Conservation (phyloP, 2,888 invertebrate species). For the Lithodes maja region DNA sequence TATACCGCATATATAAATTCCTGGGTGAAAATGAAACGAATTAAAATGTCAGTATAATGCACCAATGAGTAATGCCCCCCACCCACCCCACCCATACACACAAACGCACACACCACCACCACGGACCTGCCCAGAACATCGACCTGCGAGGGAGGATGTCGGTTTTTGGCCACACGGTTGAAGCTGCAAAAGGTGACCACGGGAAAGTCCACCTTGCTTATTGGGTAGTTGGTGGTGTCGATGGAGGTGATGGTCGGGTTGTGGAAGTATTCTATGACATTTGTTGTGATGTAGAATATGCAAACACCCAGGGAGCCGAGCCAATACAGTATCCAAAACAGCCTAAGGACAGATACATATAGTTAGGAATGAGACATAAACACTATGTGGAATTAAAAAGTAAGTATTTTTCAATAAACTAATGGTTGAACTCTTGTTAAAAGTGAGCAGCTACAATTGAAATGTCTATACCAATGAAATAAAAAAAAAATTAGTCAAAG, state of each 20-base stretch:
- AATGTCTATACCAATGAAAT: no score
- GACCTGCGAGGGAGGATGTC: conserved; percentile 27
- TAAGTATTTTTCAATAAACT: no score
- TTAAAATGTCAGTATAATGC: no score
- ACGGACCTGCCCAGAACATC: conserved; percentile 32
- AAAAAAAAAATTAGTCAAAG: no score
- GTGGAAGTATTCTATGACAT: conserved; percentile 26
- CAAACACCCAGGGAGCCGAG: conserved; percentile 28
- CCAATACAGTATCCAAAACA: conserved; percentile 43
- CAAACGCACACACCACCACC: not conserved
- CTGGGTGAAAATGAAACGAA: no score
- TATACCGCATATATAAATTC: no score
- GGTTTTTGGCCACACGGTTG: conserved; percentile 34
- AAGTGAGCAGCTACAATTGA: no score
- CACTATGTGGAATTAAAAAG: not conserved
- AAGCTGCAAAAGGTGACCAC: conserved; percentile 41
- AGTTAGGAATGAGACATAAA: not conserved
- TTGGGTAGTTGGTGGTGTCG: conserved; percentile 32
- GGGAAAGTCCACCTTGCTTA: conserved; percentile 38
- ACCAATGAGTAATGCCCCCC: no score
- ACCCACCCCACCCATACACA: no score
- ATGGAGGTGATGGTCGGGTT: conserved; percentile 39
- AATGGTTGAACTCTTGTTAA: no score
- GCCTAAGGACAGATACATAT: not conserved
- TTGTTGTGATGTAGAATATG: conserved; percentile 24